Conservation (phyloP, 2,113 vertebrate genomes). For the Synchiropus splendidus region DNA sequence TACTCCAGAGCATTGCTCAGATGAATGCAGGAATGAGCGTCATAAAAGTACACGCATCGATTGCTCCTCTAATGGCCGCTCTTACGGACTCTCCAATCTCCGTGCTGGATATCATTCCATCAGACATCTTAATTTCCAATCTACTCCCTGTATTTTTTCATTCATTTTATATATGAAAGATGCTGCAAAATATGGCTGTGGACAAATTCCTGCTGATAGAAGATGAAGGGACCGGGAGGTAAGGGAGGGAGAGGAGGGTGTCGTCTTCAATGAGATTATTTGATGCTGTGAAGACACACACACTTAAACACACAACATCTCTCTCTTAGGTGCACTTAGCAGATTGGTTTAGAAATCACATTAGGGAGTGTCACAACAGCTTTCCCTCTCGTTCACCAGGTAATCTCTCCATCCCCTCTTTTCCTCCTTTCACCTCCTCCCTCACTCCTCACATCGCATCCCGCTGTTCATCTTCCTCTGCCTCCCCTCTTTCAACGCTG, state of each 20-base stretch:
- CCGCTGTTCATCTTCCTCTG: background rate
- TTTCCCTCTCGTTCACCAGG: slow-evolving; percentile 49
- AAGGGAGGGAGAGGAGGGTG: slow-evolving; percentile 15
- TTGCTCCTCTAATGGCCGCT: too few relatives aligned
- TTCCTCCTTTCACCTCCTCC: background rate
- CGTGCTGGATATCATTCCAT: too few relatives aligned
- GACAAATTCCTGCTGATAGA: background rate
- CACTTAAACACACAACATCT: slow-evolving; percentile 17
- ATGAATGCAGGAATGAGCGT: too few relatives aligned
- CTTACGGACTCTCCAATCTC: too few relatives aligned
- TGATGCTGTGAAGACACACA: slow-evolving; percentile 30
- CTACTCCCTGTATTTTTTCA: too few relatives aligned
- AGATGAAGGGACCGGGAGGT: background rate
- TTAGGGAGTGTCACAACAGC: slow-evolving; percentile 57
- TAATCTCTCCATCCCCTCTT: slow-evolving; percentile 40
- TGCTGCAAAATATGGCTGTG: background rate
- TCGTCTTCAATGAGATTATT: slow-evolving; percentile 50
- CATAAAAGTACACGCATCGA: too few relatives aligned
- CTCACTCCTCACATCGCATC: background rate
- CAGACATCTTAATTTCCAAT: too few relatives aligned
- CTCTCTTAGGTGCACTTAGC: slow-evolving; percentile 58
- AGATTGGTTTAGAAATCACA: slow-evolving; percentile 64
- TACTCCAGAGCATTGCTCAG: too few relatives aligned
- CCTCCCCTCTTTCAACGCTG: background rate
- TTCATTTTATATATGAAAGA: too few relatives aligned